Base-by-base conservation (phyloP, 2,113 vertebrate genomes). In the Mobula birostris region DNA sequence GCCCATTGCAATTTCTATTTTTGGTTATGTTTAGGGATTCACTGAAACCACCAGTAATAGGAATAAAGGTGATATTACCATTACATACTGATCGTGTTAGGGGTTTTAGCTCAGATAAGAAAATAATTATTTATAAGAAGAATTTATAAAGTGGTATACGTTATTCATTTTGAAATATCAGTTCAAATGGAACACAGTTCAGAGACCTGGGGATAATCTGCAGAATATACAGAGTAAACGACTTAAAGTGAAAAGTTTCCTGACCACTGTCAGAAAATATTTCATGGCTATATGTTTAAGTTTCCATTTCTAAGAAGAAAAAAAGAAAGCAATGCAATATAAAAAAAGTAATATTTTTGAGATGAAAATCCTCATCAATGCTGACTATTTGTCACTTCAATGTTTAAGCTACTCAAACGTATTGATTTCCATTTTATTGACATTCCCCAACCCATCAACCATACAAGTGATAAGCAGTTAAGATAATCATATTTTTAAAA, bases 121-220 rank as follows among this genome's bases (percentile, higher is more conserved):
- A 88, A 63, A 0, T 48, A n/a, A 29, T n/a, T 88, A 29, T 88
- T n/a, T 63, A 63, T 27, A 63, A 63, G 61, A 63, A 1, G 0
- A 8, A 29, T 61, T 87, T 29, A 29, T 6, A 87, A 61, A 5
- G 8, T 5, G 21, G 27, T 12, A 61, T 29, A 29, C 2, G n/a
- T 87, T 61, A 61, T 58, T 21, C 36, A 82, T 82, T 48, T 82
- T 82, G 80, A 82, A 82, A 61, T 61, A 87, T 87, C 83, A 61
- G 5, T 40, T 83, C 40, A 24, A 56, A 83, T 15, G 56, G 24
- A 11, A 87, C 6, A 61, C 83, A 61, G 56, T 87, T 61, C 83
- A 61, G 2, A 29, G 27, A 0, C 11, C 24, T 58, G 56, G 58
- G 83, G 48, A 27, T 87, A 12, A 29, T 87, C 27, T 58, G 58